phyloP scores from a whole-genome alignment of 1,140 invertebrate species.

The Pteromalus puparum region DNA sequence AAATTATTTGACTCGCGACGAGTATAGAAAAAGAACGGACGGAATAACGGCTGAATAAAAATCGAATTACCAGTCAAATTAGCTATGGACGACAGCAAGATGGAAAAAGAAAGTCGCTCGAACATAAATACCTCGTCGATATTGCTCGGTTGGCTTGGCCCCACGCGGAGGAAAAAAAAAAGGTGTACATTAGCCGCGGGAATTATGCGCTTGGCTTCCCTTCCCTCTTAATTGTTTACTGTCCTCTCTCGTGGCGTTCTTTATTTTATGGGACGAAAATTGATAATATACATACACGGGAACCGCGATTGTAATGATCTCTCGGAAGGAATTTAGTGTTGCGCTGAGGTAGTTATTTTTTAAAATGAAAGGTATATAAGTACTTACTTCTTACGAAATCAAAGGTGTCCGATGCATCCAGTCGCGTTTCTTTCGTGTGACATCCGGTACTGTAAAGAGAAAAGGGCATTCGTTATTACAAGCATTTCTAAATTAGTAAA shows the following conservation, averaged over 20 bases:
- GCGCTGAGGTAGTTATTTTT: no score
- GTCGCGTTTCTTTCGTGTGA: background rate
- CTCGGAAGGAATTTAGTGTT: background rate
- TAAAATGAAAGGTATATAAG: background rate
- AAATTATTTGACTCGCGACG: background rate
- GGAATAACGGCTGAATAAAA: slow-evolving; percentile 50
- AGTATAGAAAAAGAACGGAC: background rate
- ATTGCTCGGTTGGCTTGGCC: background rate
- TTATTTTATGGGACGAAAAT: background rate
- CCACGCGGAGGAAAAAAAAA: background rate
- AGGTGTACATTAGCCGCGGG: background rate
- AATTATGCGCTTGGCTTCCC: background rate
- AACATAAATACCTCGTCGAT: slow-evolving; percentile 29
- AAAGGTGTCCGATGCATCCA: background rate
- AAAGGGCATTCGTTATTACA: background rate
- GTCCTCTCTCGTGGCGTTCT: no score
- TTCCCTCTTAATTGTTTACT: background rate
- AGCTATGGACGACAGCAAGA: background rate
- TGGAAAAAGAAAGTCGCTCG: slow-evolving; percentile 26
- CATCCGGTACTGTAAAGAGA: background rate
- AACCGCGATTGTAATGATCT: background rate
- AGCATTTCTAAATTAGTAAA: background rate
- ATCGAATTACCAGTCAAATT: slow-evolving; percentile 48
- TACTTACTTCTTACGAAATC: background rate
- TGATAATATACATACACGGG: background rate